phyloP scores from a whole-genome alignment of 1,140 invertebrate genomes.

The Pseudomyrmex sp. region DNA sequence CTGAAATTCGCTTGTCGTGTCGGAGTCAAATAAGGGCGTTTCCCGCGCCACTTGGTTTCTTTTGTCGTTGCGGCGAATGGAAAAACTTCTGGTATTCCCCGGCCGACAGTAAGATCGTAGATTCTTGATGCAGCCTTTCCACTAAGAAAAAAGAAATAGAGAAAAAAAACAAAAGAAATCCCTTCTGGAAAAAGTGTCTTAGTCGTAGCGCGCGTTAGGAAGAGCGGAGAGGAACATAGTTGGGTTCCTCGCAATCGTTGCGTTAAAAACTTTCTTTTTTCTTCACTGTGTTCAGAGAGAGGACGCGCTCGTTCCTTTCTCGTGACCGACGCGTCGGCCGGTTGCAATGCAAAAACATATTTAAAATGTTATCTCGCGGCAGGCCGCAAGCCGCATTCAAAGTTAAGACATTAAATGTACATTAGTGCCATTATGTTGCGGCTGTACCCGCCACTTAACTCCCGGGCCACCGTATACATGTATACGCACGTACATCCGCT shows the following conservation, averaged over 20 bases:
- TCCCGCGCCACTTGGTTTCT: constrained; percentile 41
- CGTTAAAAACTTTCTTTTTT: constrained; percentile 68
- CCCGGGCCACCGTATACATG: neutral
- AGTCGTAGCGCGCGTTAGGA: constrained; percentile 35
- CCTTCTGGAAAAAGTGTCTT: constrained; percentile 61
- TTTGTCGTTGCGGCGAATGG: constrained; percentile 68
- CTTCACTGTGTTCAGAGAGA: neutral
- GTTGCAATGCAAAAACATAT: constrained; percentile 80
- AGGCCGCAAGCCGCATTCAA: constrained; percentile 78
- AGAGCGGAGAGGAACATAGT: constrained; percentile 36
- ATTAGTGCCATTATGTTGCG: constrained; percentile 75
- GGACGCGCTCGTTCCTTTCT: neutral
- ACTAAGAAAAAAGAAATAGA: constrained; percentile 60
- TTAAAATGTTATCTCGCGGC: constrained; percentile 81
- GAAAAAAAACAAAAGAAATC: constrained; percentile 55
- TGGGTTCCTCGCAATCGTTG: constrained; percentile 36
- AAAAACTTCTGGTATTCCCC: constrained; percentile 73
- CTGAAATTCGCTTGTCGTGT: constrained; percentile 44
- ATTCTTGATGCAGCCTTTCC: constrained; percentile 69
- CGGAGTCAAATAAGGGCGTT: constrained; percentile 41
- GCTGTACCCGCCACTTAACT: constrained; percentile 45
- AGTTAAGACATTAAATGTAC: constrained; percentile 84
- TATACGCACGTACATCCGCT: neutral
- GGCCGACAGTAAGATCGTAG: constrained; percentile 69
- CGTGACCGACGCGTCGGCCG: constrained; percentile 16